These are phyloP conservation scores for Anarsia innoxiella DNA, from an alignment of 2,888 invertebrate genomes.

Conservation along the genomic window DNA sequence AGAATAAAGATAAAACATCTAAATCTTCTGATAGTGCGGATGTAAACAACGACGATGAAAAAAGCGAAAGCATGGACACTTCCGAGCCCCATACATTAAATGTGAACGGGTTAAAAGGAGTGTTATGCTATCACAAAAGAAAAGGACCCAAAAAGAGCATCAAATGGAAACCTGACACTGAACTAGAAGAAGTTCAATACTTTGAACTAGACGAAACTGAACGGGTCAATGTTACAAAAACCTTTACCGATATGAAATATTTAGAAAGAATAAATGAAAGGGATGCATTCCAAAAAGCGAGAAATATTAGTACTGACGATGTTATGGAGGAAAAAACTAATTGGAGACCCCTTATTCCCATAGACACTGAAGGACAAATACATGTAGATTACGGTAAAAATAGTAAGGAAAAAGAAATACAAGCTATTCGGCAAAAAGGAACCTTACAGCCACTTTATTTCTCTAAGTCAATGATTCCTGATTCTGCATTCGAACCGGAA, in stretches of 20 bases:
- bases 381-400: constrained; percentile 82
- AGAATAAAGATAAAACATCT: constrained; percentile 65
- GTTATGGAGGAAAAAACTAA: constrained; percentile 86
- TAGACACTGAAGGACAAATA: constrained; percentile 81
- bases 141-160: constrained; percentile 87
- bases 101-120: constrained; percentile 81
- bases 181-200: constrained; percentile 87
- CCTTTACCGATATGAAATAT: constrained; percentile 93
- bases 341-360: constrained; percentile 83
- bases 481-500: constrained; percentile 91
- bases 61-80: constrained; percentile 45
- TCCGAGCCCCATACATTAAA: constrained; percentile 59
- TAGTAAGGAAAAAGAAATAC: constrained; percentile 90
- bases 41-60: constrained; percentile 26
- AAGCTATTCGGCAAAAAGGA: constrained; percentile 89
- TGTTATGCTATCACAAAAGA: constrained; percentile 82
- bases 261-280: constrained; percentile 91
- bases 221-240: constrained; percentile 94
- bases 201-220: constrained; percentile 98
- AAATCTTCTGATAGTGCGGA: constrained; percentile 33
- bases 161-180: constrained; percentile 86
- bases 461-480: constrained; percentile 88
- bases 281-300: constrained; percentile 84
- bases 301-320: constrained; percentile 85
- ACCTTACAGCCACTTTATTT: constrained; percentile 89